Evolutionary conservation across 2,113 vertebrate species (phyloP), one percentile per base, ranked within the genome.

Genomic region (Entelurus aequoreus): DNA sequence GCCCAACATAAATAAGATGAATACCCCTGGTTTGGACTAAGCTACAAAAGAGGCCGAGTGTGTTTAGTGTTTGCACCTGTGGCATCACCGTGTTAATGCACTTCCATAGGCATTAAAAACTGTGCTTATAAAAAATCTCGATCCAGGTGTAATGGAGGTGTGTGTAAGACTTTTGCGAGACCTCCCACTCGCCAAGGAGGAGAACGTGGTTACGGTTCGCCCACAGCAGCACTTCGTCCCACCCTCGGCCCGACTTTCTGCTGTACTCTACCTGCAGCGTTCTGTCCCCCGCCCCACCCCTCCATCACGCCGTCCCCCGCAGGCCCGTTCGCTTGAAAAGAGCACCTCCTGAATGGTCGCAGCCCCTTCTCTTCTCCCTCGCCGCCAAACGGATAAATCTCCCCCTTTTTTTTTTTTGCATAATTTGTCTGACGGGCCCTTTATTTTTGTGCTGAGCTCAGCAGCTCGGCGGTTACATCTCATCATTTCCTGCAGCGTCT

Each of bases 381-480:
- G 7, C 28, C 12, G 57, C 58, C 52, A 8, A 59, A 71, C 60
- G 6, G 66, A 75, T 82, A 81, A 78, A 78, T 77, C 65, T 62
- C 42, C 54, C 60, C 2, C 60, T 15, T 54, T 54, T 56, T 42
- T 42, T 54, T 55, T 75, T 84, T 78, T 84, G 78, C 82, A 84
- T 84, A 84, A 84, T 84, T 74, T 76, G 65, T 82, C 69, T 63
- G 77, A 83, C 83, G 75, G 69, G 70, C 62, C 61, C 62, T 81
- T 80, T 62, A 77, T 63, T 86, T 85, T 84, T 81, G 69, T 77
- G 87, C 87, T 87, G 87, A 88, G 76, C 75, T 80, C 72, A 86
- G 84, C 86, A 83, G 48, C 37, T 35, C 61, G 0, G 69, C 49
- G 66, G 71, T 76, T 72, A 69, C 75, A 83, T 85, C 75, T 74